Percentiles rank a stretch among this genome's conserved stretches.
phyloP scores from a whole-genome alignment of 2,888 invertebrate genomes.

The Pristionchus japonicus region DNA sequence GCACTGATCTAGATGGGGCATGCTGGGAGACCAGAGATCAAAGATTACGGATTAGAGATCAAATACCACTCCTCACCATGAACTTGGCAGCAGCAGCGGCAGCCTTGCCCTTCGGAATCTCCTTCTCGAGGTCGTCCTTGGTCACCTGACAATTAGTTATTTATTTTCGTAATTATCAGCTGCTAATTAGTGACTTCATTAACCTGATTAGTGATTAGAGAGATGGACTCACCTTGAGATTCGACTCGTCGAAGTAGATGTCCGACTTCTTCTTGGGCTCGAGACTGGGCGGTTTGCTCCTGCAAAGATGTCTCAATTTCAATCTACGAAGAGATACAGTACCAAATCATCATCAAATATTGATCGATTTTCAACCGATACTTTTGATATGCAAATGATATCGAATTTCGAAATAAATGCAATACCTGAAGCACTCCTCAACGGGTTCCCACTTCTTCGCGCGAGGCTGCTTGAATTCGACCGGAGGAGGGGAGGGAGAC shows the following conservation, averaged over 20 bases:
- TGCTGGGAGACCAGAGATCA: not conserved
- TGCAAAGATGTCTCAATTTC: too few relatives aligned
- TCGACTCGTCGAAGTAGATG: conserved; percentile 43
- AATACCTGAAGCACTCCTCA: conserved; percentile 35
- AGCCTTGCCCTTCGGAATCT: conserved; percentile 47
- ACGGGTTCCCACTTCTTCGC: conserved; percentile 27
- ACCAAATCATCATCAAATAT: too few relatives aligned
- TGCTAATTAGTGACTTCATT: not conserved
- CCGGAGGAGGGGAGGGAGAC: conserved; percentile 22
- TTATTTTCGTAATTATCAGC: not conserved
- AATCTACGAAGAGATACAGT: too few relatives aligned
- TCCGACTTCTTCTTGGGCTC: conserved; percentile 33
- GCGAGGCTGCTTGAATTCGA: conserved; percentile 10
- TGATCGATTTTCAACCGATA: not conserved
- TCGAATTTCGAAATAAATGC: not conserved
- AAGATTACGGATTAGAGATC: conserved; percentile 15
- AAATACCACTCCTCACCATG: conserved; percentile 23
- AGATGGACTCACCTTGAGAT: not conserved
- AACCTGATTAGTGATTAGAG: not conserved
- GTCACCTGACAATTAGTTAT: not conserved
- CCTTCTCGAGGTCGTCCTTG: conserved; percentile 47
- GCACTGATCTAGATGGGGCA: not conserved
- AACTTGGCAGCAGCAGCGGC: conserved; percentile 40
- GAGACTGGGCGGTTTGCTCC: conserved; percentile 12
- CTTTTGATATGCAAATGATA: not conserved